These are phyloP conservation scores for Paramuricea clavata DNA, from an alignment of 92 coral and sea anemone species.

Conservation along the genomic window DNA sequence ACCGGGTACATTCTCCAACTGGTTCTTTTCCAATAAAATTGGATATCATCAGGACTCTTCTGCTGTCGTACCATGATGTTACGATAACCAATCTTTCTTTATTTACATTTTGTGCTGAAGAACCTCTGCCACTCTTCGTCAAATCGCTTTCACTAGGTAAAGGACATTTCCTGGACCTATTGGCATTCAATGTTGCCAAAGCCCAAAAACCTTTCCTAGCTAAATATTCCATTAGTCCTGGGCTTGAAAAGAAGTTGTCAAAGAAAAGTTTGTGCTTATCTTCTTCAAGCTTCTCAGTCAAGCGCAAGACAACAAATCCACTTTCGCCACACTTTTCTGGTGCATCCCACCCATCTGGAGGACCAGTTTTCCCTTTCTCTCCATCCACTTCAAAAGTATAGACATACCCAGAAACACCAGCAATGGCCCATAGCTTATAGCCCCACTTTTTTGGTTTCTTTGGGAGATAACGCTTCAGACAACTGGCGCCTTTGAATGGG, in stretches of 20 bases:
- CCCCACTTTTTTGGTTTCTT: conserved; percentile 47
- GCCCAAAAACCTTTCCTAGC: no score
- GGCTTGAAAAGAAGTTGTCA: conserved; percentile 2
- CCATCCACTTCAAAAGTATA: conserved; percentile 30
- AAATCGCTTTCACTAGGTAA: not conserved
- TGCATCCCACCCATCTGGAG: conserved; percentile 22
- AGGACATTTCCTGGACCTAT: conserved; percentile 1
- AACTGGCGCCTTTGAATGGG: conserved; percentile 17
- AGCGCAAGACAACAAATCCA: not conserved
- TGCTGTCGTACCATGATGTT: conserved; percentile 14
- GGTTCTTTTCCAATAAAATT: no score
- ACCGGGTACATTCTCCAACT: conserved; percentile 2
- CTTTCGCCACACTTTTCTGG: conserved; percentile 10
- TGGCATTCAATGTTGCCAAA: no score
- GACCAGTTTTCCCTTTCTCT: conserved; percentile 11
- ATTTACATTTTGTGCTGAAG: conserved; percentile 13
- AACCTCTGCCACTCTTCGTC: no score
- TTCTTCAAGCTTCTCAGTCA: conserved; percentile 22
- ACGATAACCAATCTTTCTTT: conserved; percentile 13
- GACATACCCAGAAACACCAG: conserved; percentile 29
- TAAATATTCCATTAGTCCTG: no score
- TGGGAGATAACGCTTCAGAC: conserved; percentile 26
- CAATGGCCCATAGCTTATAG: conserved; percentile 37
- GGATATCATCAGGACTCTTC: not conserved
- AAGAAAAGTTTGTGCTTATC: conserved; percentile 21